Evolutionary conservation across 2,113 vertebrate species (phyloP).

Genomic region (Percina caprodes): DNA sequence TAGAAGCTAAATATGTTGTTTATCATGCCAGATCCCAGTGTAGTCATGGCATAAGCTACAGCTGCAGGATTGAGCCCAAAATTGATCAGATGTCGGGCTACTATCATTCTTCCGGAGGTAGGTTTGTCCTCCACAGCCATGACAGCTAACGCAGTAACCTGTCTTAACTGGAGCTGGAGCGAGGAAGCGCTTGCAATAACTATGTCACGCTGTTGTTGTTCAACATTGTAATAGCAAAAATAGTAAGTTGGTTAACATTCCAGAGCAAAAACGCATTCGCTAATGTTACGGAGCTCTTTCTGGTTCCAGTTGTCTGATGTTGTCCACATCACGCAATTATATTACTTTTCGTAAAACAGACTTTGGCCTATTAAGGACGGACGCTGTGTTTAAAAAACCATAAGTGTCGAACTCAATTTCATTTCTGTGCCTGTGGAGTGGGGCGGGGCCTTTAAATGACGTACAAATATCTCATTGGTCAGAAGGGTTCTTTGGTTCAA

Average conservation of each 20-base stretch:
- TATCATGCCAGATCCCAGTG: constrained; percentile 90
- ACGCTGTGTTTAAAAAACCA: neutral
- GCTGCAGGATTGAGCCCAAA: constrained; percentile 82
- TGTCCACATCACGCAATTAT: neutral
- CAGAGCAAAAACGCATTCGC: neutral
- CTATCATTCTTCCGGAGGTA: constrained; percentile 20
- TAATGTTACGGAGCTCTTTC: neutral
- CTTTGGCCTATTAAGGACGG: too few relatives aligned
- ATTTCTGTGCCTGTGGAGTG: neutral
- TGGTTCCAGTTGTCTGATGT: neutral
- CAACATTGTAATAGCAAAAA: constrained; percentile 8
- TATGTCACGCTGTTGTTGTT: neutral
- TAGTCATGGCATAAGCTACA: constrained; percentile 90
- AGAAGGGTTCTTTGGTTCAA: neutral
- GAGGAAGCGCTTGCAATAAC: neutral
- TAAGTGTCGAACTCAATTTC: constrained; percentile 14
- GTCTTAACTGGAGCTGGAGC: neutral
- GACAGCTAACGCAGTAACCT: neutral
- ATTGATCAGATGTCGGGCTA: constrained; percentile 64
- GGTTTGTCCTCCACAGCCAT: constrained; percentile 35
- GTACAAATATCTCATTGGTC: constrained; percentile 58
- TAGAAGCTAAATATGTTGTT: constrained; percentile 95
- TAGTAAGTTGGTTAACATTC: neutral
- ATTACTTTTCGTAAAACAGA: neutral
- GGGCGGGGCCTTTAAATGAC: neutral